Evolutionary conservation across 2,113 vertebrate genomes (phyloP), one percentile per base, ranked within the genome.

Genomic region (Oreochromis tanganicae): DNA sequence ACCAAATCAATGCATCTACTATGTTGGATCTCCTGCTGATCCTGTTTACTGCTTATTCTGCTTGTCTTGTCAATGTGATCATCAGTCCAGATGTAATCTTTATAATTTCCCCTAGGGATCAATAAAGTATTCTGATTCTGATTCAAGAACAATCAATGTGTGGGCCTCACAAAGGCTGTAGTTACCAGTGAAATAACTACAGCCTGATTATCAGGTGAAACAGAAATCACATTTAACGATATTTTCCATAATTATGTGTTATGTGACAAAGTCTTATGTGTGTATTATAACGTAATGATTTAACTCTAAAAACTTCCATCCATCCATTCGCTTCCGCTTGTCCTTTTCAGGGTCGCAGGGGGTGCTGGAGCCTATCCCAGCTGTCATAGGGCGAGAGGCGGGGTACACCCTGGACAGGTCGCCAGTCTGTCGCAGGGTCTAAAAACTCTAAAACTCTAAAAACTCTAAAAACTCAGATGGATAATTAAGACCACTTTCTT

Each of bases 1-100:
- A 82, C 81, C 24, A 19, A 86, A 83, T 79, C 81, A 88, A 85
- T 79, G 87, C 66, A 88, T 87, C 73, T 71, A 84, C 83, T 87
- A 90, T 59, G 5, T 16, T 32, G 14, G 80, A 80, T 78, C 78
- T 91, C 57, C 63, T 32, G 13, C 57, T 80, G 6, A 3, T 41
- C 54, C 21, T 24, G 19, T 63, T 81, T 85, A 5, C 19, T 2
- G 2, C 79, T 78, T 80, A 14, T 68, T 57, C 48, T 73, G 50
- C 80, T 87, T 85, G 86, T 83, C 81, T 89, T 86, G 88, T 78
- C 48, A 9, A 13, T 79, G 27, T 79, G 24, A 41, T 48, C 11
- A 34, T 9, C 0, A 2, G 75, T 48, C 24, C 14, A 73, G 79
- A 29, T 82, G 17, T 12, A 21, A 19, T 50, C 24, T 78, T 36